Evolutionary conservation across 1,140 invertebrate genomes (phyloP).

Genomic region (Danaus melanippus): DNA sequence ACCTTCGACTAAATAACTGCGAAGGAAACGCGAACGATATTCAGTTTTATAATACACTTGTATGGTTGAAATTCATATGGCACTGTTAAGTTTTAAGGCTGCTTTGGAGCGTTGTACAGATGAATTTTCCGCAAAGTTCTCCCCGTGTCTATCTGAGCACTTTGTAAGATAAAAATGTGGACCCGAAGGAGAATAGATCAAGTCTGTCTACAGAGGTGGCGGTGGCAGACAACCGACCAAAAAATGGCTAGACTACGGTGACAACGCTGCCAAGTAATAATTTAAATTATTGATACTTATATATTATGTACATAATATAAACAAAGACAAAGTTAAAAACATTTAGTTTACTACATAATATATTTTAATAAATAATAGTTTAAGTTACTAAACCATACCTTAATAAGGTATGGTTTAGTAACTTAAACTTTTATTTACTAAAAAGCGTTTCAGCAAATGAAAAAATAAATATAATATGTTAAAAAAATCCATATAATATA

Average conservation of each 20-base stretch:
- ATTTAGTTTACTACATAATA: too few relatives aligned
- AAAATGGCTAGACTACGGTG: constrained; percentile 35
- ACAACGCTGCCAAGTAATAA: constrained; percentile 12
- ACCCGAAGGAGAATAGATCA: constrained; percentile 65
- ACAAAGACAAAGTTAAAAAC: too few relatives aligned
- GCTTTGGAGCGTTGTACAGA: constrained; percentile 20
- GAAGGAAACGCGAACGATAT: constrained; percentile 6
- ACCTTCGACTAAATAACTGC: constrained; percentile 26
- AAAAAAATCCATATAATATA: neutral
- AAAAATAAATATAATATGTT: constrained; percentile 3
- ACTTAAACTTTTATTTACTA: too few relatives aligned
- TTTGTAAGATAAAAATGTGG: constrained; percentile 70
- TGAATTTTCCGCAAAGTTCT: constrained; percentile 66
- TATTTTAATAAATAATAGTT: too few relatives aligned
- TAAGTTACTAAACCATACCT: too few relatives aligned
- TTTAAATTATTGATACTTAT: too few relatives aligned
- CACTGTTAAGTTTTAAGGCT: constrained; percentile 10
- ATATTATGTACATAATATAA: too few relatives aligned
- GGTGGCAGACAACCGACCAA: constrained; percentile 45
- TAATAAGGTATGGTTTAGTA: too few relatives aligned
- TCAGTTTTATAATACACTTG: constrained; percentile 11
- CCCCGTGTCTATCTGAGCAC: constrained; percentile 65
- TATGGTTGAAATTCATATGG: constrained; percentile 17
- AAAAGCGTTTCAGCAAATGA: too few relatives aligned
- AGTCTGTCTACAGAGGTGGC: constrained; percentile 45